Base-by-base conservation (phyloP, 2,113 vertebrate genomes). In the Fregetta grallaria region DNA sequence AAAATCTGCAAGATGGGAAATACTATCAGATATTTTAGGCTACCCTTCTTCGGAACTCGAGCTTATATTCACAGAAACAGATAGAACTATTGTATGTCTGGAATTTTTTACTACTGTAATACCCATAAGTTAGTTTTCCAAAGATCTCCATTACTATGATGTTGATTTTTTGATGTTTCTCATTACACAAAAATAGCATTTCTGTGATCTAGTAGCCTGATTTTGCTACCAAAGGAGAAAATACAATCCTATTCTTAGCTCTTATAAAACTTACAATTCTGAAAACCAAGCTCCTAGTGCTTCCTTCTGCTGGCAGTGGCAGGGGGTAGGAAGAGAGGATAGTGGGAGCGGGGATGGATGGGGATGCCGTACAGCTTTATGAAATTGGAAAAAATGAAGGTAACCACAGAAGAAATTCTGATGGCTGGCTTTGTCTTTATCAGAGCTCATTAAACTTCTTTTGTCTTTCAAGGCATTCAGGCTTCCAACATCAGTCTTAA, bases 1-100 rank as follows among this genome's bases (percentile, higher is more conserved):
- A 89, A 87, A 72, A 88, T 93, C 74, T 95, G 81, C 36, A 90
- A 81, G 71, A 50, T 26, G 55, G 74, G 90, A 91, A 81, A 63
- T 59, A 75, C 4, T 50, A 63, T 56, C 52, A 70, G 62, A n/a
- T 82, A 67, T 79, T 90, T 90, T 50, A 59, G 52, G 71, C 67
- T 29, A 29, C 19, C 4, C 3, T 86, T 83, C 11, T 92, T 20
- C 74, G 36, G n/a, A 58, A 53, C n/a, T 38, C 5, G 6, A 58
- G 5, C 11, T 83, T 94, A 17, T 32, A 15, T 21, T 92, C 38
- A 42, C 20, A 83, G 71, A 52, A 88, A 73, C 23, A 1, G 7
- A 50, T 16, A 16, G 11, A 52, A 38, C 18, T 77, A 5, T 15
- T 81, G 1, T 32, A 25, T 11, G 25, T 62, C 49, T 7, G n/a